phyloP scores from a whole-genome alignment of 64 coral and sea anemone species.

The Dendronephthya gigantea region DNA sequence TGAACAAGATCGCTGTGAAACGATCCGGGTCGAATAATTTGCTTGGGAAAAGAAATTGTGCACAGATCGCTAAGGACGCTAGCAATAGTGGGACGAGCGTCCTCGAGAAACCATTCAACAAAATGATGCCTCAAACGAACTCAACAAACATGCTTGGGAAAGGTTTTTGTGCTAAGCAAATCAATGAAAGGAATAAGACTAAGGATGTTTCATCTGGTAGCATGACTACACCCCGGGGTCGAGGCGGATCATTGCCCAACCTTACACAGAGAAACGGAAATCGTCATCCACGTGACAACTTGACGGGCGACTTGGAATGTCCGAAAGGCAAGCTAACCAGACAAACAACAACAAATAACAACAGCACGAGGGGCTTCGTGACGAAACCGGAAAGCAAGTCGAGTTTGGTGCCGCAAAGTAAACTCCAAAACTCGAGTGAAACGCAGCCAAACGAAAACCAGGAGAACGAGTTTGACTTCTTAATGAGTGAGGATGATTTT shows the following conservation, averaged over 20 bases:
- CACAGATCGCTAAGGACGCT: no score
- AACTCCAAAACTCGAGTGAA: neutral
- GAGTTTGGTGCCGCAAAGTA: neutral
- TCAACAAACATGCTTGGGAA: no score
- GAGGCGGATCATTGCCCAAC: neutral
- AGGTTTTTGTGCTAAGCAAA: neutral
- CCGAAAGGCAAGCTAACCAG: neutral
- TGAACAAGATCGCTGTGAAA: no score
- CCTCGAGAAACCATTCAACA: no score
- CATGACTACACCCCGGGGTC: neutral
- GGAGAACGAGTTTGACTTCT: neutral
- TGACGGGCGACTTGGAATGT: neutral
- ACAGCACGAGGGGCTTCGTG: no score
- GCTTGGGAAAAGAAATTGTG: no score
- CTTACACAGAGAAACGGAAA: neutral
- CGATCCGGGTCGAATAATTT: no score
- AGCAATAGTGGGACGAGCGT: no score
- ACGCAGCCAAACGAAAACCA: neutral
- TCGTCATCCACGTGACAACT: neutral
- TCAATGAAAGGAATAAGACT: neutral
- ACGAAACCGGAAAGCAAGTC: neutral
- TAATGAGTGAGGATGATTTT: neutral
- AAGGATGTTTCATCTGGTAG: neutral
- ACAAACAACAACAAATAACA: no score
- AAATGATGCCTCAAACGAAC: no score